phyloP scores from a whole-genome alignment of 2,113 vertebrate species.

The Eubucco bourcierii region DNA sequence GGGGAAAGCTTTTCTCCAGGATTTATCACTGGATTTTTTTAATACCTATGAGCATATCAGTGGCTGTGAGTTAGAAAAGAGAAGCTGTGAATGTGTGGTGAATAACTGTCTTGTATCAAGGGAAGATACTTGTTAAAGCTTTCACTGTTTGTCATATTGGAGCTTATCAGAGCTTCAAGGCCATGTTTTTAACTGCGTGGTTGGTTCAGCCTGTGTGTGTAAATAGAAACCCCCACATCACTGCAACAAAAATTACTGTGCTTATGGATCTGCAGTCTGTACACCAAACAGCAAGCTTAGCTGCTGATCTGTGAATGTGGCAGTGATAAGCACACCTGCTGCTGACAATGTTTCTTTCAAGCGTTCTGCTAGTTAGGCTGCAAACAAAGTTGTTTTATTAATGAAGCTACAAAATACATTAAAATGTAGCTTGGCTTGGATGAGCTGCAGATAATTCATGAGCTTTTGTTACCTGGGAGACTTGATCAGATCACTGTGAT shows the following conservation, averaged over 20 bases:
- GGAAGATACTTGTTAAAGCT: background rate
- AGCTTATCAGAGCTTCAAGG: background rate
- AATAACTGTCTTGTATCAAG: background rate
- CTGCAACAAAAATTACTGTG: background rate
- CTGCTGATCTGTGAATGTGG: background rate
- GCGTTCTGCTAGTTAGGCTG: background rate
- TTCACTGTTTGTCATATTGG: background rate
- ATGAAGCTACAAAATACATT: background rate
- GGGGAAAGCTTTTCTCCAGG: background rate
- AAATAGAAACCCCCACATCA: background rate
- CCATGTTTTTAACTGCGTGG: background rate
- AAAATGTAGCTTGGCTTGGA: background rate
- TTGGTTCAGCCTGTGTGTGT: background rate
- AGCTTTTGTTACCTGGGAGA: constrained; percentile 12
- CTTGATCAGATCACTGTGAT: constrained; percentile 14
- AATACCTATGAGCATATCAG: background rate
- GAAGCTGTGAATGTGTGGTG: background rate
- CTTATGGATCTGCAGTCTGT: background rate
- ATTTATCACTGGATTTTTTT: background rate
- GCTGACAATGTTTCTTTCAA: background rate
- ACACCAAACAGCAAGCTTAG: background rate
- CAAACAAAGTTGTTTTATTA: background rate
- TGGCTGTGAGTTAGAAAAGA: background rate
- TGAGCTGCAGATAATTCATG: background rate
- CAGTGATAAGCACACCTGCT: constrained; percentile 3